phyloP scores from a whole-genome alignment of 1,140 invertebrate species.

The Delia radicum region DNA sequence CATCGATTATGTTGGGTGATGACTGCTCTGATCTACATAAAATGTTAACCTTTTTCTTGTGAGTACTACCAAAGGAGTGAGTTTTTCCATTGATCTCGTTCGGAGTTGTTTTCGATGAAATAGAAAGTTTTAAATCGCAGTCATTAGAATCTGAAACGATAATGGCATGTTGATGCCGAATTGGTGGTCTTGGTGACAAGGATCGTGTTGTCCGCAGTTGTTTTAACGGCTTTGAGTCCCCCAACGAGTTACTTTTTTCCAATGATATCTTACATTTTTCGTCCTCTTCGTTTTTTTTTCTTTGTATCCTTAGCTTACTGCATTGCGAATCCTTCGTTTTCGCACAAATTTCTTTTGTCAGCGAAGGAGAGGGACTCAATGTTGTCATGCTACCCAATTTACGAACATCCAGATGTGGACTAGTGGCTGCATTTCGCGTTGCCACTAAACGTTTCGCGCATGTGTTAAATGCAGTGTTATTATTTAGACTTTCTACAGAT shows the following conservation, averaged over 20 bases:
- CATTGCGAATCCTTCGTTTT: not conserved
- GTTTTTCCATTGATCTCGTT: too few species aligned
- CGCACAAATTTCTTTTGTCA: not conserved
- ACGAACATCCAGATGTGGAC: too few species aligned
- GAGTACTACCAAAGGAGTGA: too few species aligned
- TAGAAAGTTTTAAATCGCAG: constrained; percentile 25
- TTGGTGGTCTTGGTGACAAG: constrained; percentile 30
- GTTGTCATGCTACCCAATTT: too few species aligned
- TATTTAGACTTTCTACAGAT: too few species aligned
- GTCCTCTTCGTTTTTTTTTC: not conserved
- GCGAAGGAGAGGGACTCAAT: not conserved
- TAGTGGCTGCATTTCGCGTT: too few species aligned
- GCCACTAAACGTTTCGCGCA: too few species aligned
- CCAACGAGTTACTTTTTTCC: constrained; percentile 31
- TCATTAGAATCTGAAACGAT: constrained; percentile 29
- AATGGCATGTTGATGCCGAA: constrained; percentile 30
- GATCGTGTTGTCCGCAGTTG: constrained; percentile 28
- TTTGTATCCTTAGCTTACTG: not conserved
- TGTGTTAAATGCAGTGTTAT: too few species aligned
- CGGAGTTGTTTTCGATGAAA: constrained; percentile 25
- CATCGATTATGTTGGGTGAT: constrained; percentile 49
- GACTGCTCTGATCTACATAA: constrained; percentile 43
- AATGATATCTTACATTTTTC: not conserved
- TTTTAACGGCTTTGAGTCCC: constrained; percentile 24
- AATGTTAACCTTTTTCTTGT: not conserved